Evolutionary conservation across 2,888 invertebrate genomes (phyloP), one percentile per base, ranked within the genome.

Genomic region (Erynnis tages): DNA sequence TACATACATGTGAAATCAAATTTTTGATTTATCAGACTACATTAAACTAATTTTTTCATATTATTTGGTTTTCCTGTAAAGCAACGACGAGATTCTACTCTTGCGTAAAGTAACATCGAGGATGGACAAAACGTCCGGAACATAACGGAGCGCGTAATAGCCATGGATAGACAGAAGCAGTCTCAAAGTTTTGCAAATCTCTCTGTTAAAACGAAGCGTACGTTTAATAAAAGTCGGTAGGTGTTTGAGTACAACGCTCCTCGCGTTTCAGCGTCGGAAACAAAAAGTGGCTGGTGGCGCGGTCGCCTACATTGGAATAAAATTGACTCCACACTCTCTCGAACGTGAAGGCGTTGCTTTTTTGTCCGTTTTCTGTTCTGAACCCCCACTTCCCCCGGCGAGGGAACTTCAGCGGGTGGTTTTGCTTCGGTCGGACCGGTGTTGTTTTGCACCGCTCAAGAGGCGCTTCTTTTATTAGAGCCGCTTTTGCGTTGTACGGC

Each of bases 241-340:
- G 86, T 85, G 88, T 88, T 86, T 81, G 84, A 88, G 84, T 80
- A 85, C 85, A 83, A 72, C 75, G 76, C 79, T 83, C 73, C 79
- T 87, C 85, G 82, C 85, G 83, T 87, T 89, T 82, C 88, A 82
- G 71, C 76, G 78, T 76, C 82, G 87, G 86, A 85, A 87, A 80
- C 85, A 89, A 89, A 89, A 89, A 89, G 88, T 86, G 78, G 79
- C 80, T 71, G 76, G 79, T 77, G 82, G 86, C 87, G 85, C 78
- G 86, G 88, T 84, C 82, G 86, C 84, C 88, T 86, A 86, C 88
- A 87, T 88, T 83, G 88, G 89, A 86, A 88, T 88, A 89, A 89
- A 89, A 89, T 88, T 88, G 87, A 88, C 89, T 89, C 87, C 86
- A 86, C 86, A 86, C 88, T 87, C 89, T 87, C 79, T 87, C 87